Conservation (phyloP, 64 coral and sea anemone genomes). For the Acropora yongei region DNA sequence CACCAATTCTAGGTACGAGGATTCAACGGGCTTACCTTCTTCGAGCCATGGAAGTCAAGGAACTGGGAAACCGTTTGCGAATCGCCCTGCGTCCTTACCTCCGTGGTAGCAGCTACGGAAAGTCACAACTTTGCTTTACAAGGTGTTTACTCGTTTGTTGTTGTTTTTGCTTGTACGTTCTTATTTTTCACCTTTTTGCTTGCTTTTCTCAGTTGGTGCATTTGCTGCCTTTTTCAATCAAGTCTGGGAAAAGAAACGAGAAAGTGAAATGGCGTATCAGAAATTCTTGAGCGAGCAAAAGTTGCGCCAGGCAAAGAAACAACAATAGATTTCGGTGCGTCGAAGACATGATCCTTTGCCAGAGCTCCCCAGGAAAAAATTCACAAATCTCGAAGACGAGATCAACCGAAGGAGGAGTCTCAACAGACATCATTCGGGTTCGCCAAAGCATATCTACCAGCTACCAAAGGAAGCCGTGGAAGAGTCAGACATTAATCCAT, state of each 20-base stretch:
- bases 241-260: constrained; percentile 93
- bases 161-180: neutral
- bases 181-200: neutral
- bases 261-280: constrained; percentile 84
- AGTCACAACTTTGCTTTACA: too few species aligned
- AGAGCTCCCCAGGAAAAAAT: constrained; percentile 48
- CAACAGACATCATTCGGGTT: neutral
- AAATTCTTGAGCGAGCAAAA: constrained; percentile 75
- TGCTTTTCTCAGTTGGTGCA: constrained; percentile 69
- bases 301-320: constrained; percentile 48
- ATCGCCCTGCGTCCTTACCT: too few species aligned
- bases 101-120: too few species aligned
- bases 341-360: constrained; percentile 75
- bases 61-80: too few species aligned
- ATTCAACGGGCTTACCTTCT: too few species aligned
- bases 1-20: too few species aligned
- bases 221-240: constrained; percentile 96
- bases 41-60: too few species aligned
- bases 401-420: constrained; percentile 14
- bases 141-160: neutral
- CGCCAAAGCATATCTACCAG: neutral
- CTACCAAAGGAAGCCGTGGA: constrained; percentile 9
- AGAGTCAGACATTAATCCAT: constrained; percentile 36
- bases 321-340: constrained; percentile 60
- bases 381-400: constrained; percentile 2